These are phyloP conservation scores for Schizopygopsis pylzovi DNA, from an alignment of 2,797 vertebrate species.

Conservation along the genomic window DNA sequence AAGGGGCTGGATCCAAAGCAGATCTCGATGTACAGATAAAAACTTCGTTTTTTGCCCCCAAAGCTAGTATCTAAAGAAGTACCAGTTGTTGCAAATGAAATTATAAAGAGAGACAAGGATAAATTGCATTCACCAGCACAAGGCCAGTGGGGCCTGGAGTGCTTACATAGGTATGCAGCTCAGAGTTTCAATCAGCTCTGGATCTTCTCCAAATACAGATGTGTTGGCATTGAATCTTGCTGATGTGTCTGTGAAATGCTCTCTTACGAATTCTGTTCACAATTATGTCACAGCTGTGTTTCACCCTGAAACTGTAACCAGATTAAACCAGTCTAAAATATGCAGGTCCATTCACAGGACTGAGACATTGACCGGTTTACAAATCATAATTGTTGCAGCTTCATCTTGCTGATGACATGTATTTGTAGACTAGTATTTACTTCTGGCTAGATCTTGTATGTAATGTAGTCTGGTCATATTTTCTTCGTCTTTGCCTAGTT, in stretches of 20 bases:
- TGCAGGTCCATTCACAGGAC: background rate
- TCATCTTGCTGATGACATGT: background rate
- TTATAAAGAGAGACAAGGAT: conserved; percentile 32
- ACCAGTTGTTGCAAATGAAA: conserved; percentile 11
- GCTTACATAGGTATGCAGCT: background rate
- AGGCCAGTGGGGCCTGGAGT: conserved; percentile 5
- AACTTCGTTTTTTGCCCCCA: background rate
- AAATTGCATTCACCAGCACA: conserved; percentile 38
- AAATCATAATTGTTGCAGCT: background rate
- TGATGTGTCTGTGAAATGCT: background rate
- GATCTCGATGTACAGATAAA: conserved; percentile 12
- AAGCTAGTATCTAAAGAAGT: conserved; percentile 33
- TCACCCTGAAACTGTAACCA: conserved; percentile 17
- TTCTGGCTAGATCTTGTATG: background rate
- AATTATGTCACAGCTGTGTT: conserved; percentile 12
- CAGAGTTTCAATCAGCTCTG: conserved; percentile 24
- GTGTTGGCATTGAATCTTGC: conserved; percentile 5
- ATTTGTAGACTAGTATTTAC: conserved; percentile 1
- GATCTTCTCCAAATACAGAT: conserved; percentile 35
- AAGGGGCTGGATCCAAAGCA: background rate
- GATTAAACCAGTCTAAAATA: conserved; percentile 22
- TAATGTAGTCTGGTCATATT: background rate
- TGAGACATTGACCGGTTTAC: background rate
- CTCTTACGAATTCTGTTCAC: background rate
- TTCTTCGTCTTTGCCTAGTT: background rate